Conservation (phyloP, 2,113 vertebrate genomes). For the Takifugu bimaculatus region DNA sequence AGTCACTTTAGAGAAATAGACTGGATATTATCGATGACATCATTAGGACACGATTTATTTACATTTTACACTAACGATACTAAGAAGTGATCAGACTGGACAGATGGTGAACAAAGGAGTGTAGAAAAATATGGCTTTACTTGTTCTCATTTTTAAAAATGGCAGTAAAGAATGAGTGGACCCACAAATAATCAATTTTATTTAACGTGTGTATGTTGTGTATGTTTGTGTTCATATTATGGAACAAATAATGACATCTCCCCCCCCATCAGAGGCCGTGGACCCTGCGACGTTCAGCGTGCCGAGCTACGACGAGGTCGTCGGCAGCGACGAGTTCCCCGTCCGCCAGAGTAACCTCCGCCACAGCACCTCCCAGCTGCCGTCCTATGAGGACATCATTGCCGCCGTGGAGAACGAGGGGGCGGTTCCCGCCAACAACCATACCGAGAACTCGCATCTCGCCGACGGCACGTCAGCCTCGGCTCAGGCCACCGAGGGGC, state of each 20-base stretch:
- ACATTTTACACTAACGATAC: too few species aligned
- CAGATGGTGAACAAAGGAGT: background rate
- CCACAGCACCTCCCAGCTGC: constrained; percentile 82
- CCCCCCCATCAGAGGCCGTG: constrained; percentile 29
- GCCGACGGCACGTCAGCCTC: background rate
- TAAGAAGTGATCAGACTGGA: background rate
- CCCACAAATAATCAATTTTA: too few species aligned
- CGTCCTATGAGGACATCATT: constrained; percentile 89
- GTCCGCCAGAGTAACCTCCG: constrained; percentile 71
- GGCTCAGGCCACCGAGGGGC: fast-evolving
- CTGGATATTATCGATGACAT: background rate
- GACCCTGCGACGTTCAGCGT: constrained; percentile 59
- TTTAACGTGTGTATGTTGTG: background rate
- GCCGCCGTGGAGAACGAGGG: constrained; percentile 74
- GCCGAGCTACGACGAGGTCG: constrained; percentile 92
- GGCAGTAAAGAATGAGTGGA: too few species aligned
- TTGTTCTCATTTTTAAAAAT: too few species aligned
- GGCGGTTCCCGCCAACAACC: constrained; percentile 10
- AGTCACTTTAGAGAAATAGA: constrained; percentile 36
- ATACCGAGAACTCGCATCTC: constrained; percentile 16
- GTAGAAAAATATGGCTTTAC: background rate
- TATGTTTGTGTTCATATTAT: background rate
- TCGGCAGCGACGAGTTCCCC: constrained; percentile 73
- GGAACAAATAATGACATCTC: too few species aligned
- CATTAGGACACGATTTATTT: background rate